These are phyloP conservation scores for Psittacula echo DNA, from an alignment of 2,797 vertebrate species.

Conservation along the genomic window DNA sequence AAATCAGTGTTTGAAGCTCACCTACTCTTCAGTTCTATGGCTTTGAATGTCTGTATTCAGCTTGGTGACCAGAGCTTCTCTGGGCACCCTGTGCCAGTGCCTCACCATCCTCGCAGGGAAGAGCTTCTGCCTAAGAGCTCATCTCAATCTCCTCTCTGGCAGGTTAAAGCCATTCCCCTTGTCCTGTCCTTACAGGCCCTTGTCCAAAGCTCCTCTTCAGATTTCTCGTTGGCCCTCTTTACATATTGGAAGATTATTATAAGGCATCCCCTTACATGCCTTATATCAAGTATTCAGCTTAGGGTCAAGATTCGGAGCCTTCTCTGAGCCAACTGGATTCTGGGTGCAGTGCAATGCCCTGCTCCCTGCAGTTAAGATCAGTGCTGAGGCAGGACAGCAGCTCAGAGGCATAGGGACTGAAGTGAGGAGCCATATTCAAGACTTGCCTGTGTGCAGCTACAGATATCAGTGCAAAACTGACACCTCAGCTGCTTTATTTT, in stretches of 20 bases:
- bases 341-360: background rate
- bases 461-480: background rate
- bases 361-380: background rate
- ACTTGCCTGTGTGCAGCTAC: background rate
- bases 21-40: background rate
- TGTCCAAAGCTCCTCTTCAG: background rate
- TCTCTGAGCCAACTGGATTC: background rate
- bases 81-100: no score
- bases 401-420: accelerated
- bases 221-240: background rate
- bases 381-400: background rate
- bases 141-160: accelerated
- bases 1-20: background rate
- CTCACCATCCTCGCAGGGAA: no score
- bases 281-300: background rate
- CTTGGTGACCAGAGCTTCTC: background rate
- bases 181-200: no score
- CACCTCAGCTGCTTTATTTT: background rate
- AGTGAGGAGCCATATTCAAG: background rate
- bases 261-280: background rate
- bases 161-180: background rate
- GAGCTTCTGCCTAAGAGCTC: background rate
- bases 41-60: background rate
- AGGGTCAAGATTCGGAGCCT: background rate
- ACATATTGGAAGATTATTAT: background rate